A percentile compares a stretch with the other conserved stretches of the same genome.
These are phyloP conservation scores for Apomyelois bistriatella DNA, from an alignment of 2,888 invertebrate genomes.

Conservation along the genomic window DNA sequence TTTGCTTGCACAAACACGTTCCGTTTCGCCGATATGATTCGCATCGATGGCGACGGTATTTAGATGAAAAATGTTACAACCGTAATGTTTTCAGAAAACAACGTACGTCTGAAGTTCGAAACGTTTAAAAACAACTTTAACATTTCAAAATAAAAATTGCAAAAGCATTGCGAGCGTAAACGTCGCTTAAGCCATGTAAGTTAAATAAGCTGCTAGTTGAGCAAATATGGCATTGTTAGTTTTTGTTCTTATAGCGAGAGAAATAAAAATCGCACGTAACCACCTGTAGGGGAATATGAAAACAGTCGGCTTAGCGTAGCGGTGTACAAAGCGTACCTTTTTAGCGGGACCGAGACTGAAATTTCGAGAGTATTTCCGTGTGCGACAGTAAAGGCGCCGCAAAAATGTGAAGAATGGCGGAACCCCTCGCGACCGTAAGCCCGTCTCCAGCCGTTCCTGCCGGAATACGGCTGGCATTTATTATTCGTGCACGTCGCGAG, in stretches of 20 bases:
- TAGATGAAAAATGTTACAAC: constrained; percentile 11
- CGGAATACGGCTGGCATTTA: constrained; percentile 33
- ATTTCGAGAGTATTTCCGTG: constrained; percentile 50
- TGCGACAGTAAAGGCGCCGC: constrained; percentile 49
- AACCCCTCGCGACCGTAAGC: constrained; percentile 30
- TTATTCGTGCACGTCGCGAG: constrained; percentile 33
- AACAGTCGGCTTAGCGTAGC: constrained; percentile 42
- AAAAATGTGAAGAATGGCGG: constrained; percentile 52
- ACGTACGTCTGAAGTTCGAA: constrained; percentile 1
- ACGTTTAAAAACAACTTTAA: constrained; percentile 1
- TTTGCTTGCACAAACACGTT: constrained; percentile 44
- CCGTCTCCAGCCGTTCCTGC: constrained; percentile 27
- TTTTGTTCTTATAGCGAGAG: constrained; percentile 1
- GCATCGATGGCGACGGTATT: constrained; percentile 28
- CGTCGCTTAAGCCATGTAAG: constrained; percentile 3
- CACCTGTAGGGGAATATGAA: constrained; percentile 55
- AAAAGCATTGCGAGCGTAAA: not conserved
- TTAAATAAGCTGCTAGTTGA: constrained; percentile 9
- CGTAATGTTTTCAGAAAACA: constrained; percentile 11
- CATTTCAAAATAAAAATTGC: constrained; percentile 6
- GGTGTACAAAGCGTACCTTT: constrained; percentile 53
- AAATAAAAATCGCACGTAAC: constrained; percentile 31
- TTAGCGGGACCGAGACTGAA: constrained; percentile 45
- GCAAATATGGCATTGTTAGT: constrained; percentile 6
- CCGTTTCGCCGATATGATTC: constrained; percentile 36